A percentile compares a stretch with the other conserved stretches of the same genome.
phyloP scores from a whole-genome alignment of 2,113 vertebrate genomes.

The Cacatua alba region DNA sequence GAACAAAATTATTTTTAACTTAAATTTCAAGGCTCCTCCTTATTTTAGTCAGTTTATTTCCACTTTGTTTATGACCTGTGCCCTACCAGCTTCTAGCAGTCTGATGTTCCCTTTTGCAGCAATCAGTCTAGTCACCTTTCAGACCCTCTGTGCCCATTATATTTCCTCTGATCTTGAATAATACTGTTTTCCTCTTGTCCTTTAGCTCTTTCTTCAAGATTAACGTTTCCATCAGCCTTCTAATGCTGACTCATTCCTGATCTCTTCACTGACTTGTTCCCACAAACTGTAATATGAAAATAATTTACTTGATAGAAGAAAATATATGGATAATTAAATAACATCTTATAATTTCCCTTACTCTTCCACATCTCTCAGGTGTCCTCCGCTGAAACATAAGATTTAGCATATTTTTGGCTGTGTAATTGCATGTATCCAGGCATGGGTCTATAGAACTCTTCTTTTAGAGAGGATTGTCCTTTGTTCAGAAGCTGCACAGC shows the following conservation, averaged over 20 bases:
- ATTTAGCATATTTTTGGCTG: background rate
- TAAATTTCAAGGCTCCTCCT: background rate
- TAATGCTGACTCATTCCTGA: conserved; percentile 51
- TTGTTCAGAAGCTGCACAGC: background rate
- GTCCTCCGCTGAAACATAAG: background rate
- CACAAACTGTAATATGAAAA: conserved; percentile 20
- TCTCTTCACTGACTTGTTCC: conserved; percentile 31
- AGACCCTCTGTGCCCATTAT: conserved; percentile 22
- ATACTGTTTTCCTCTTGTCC: conserved; percentile 14
- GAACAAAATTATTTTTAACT: background rate
- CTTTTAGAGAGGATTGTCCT: background rate
- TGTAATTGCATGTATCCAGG: background rate
- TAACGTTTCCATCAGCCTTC: conserved; percentile 27
- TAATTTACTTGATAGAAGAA: background rate
- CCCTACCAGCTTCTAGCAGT: background rate
- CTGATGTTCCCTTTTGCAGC: background rate
- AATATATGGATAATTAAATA: conserved; percentile 7
- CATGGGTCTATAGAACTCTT: background rate
- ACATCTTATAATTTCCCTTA: background rate
- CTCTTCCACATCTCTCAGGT: background rate
- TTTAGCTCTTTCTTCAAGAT: conserved; percentile 42
- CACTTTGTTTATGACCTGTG: background rate
- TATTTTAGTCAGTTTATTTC: background rate
- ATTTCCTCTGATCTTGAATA: conserved; percentile 13
- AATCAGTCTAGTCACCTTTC: background rate